phyloP scores from a whole-genome alignment of 92 coral and sea anemone species.

The Chrysogorgia sp. region DNA sequence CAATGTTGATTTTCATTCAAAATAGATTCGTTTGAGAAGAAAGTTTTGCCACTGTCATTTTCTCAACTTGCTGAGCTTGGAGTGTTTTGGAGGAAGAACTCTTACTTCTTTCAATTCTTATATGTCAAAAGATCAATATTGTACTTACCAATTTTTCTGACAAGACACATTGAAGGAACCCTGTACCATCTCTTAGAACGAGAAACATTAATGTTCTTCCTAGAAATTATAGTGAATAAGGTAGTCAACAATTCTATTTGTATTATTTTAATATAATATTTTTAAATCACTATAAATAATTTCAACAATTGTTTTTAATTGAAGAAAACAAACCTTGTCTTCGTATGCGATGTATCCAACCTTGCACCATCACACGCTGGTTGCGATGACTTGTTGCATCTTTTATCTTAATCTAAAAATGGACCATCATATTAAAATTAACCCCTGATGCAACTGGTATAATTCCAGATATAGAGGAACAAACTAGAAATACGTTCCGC shows the following conservation, averaged over 20 bases:
- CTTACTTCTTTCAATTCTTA: background rate
- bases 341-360: slow-evolving; percentile 92
- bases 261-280: too few relatives aligned
- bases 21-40: too few relatives aligned
- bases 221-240: slow-evolving; percentile 18
- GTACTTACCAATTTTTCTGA: slow-evolving; percentile 80
- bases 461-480: too few relatives aligned
- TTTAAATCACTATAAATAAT: too few relatives aligned
- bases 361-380: slow-evolving; percentile 79
- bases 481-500: too few relatives aligned
- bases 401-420: slow-evolving; percentile 75
- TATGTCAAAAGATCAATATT: too few relatives aligned
- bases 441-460: background rate
- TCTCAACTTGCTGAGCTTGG: too few relatives aligned
- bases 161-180: slow-evolving; percentile 95
- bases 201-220: slow-evolving; percentile 92
- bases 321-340: slow-evolving; percentile 97
- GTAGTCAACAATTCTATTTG: too few relatives aligned
- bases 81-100: background rate
- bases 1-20: too few relatives aligned
- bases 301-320: too few relatives aligned
- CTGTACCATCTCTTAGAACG: slow-evolving; percentile 95
- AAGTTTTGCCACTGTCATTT: too few relatives aligned
- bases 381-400: slow-evolving; percentile 78
- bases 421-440: background rate